phyloP scores from a whole-genome alignment of 2,797 vertebrate genomes.

The Sandelia bainsii region DNA sequence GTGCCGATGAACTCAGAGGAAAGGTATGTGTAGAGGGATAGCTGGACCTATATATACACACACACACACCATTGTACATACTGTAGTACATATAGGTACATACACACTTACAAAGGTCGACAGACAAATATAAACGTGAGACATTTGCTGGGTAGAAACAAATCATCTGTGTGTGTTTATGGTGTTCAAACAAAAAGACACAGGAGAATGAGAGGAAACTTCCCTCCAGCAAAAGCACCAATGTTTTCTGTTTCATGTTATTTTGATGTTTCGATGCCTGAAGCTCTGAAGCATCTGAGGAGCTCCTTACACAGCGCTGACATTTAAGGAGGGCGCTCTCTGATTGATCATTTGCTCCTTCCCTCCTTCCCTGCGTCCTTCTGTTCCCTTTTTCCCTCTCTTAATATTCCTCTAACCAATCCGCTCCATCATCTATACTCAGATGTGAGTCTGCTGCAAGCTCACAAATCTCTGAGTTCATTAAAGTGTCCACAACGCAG shows the following conservation, averaged over 20 bases:
- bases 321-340: constrained; percentile 56
- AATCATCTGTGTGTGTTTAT: constrained; percentile 35
- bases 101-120: neutral
- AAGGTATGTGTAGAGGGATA: constrained; percentile 93
- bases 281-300: constrained; percentile 55
- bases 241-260: constrained; percentile 39
- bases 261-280: constrained; percentile 59
- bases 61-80: constrained; percentile 18
- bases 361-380: constrained; percentile 9
- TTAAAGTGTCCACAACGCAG: constrained; percentile 54
- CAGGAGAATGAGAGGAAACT: constrained; percentile 28
- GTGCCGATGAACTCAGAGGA: constrained; percentile 97
- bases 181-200: constrained; percentile 40
- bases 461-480: constrained; percentile 68
- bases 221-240: constrained; percentile 30
- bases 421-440: neutral
- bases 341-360: constrained; percentile 41
- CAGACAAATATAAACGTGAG: constrained; percentile 11
- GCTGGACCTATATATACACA: constrained; percentile 85
- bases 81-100: neutral
- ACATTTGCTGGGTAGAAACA: constrained; percentile 16
- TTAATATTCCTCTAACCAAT: constrained; percentile 41
- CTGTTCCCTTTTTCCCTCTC: constrained; percentile 12
- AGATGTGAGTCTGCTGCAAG: neutral
- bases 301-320: constrained; percentile 49